phyloP scores from a whole-genome alignment of 2,113 vertebrate genomes.

The Amia ocellicauda region DNA sequence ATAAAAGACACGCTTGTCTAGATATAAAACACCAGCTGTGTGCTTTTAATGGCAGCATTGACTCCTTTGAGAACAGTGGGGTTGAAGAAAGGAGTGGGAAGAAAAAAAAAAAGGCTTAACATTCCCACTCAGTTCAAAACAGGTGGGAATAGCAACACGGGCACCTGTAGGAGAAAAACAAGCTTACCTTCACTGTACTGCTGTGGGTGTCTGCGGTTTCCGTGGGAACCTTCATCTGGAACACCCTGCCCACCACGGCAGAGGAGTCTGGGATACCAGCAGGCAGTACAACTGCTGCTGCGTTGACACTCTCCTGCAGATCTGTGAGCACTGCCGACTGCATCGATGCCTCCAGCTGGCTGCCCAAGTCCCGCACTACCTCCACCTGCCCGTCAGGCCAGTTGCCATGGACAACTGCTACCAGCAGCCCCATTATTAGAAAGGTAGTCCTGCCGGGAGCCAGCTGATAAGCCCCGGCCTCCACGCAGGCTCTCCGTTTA shows the following conservation, averaged over 20 bases:
- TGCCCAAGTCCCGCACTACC: constrained; percentile 70
- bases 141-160: too few relatives aligned
- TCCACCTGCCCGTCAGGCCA: constrained; percentile 64
- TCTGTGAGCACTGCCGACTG: constrained; percentile 77
- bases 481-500: constrained; percentile 43
- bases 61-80: too few relatives aligned
- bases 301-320: constrained; percentile 60
- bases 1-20: too few relatives aligned
- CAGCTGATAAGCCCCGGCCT: constrained; percentile 45
- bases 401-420: constrained; percentile 54
- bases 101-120: too few relatives aligned
- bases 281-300: constrained; percentile 52
- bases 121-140: too few relatives aligned
- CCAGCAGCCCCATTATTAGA: constrained; percentile 63
- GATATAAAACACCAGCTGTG: too few relatives aligned
- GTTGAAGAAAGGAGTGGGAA: too few relatives aligned
- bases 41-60: too few relatives aligned
- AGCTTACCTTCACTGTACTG: constrained; percentile 70
- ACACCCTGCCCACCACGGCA: constrained; percentile 80
- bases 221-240: constrained; percentile 75
- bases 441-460: constrained; percentile 70
- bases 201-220: constrained; percentile 66
- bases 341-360: constrained; percentile 90
- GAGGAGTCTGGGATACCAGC: constrained; percentile 81
- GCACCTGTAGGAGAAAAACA: too few relatives aligned